Evolutionary conservation across 2,113 vertebrate genomes (phyloP), one percentile per base, ranked within the genome.

Genomic region (Stigmatopora argus): DNA sequence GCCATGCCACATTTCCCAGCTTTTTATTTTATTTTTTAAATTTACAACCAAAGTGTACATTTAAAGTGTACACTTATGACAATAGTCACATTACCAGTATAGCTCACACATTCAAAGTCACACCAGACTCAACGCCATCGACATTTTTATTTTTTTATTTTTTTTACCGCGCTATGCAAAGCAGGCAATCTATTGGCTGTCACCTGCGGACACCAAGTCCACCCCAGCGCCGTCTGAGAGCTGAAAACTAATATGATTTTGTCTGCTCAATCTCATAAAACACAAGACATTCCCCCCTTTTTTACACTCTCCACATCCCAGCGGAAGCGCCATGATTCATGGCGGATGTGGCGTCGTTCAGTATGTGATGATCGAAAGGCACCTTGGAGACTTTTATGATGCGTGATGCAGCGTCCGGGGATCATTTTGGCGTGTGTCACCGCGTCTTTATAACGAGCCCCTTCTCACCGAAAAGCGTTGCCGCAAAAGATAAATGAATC

Each of bases 221-320:
- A 19, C 51, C 58, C 55, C 35, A 18, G 35, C 18, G 18, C 35
- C 59, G 7, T 61, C 59, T 45, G 59, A 45, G 59, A 61, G 38
- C 38, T 61, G n/a, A 38, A 45, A 23, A 61, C 41, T 46, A 61
- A 61, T 61, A 45, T 45, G 35, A 61, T 46, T 61, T 61, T 45
- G 59, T 61, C 59, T 61, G 59, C 14, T 38, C 59, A 61, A 61
- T 61, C 59, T 45, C 44, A 61, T 61, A 45, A 61, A 61, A 61
- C 41, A 61, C 12, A 15, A 61, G 59, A 45, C 59, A 61, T 23
- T 15, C 41, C 59, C 38, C 41, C 59, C n/a, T 31, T 31, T 31
- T 41, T 61, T 61, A 11, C 58, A 44, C 41, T 45, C 12, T 21
- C 41, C 13, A 45, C 59, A 61, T 45, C 19, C 38, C 7, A 19